Evolutionary conservation across 1,140 invertebrate species (phyloP).

Genomic region (Neodiprion fabricii): DNA sequence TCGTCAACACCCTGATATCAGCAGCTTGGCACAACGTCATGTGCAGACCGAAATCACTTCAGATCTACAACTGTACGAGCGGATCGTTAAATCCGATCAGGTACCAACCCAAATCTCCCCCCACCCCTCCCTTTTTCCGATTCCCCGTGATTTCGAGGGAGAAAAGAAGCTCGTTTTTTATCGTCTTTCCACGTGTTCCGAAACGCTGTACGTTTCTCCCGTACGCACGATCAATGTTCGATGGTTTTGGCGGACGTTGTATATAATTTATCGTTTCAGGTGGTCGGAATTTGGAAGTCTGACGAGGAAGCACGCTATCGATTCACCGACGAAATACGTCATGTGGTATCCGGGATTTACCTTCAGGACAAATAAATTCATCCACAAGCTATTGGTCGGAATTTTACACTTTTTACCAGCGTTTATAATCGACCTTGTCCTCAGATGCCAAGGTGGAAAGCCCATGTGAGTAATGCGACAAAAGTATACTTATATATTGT

Average conservation of each 20-base stretch:
- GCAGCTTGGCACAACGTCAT: constrained; percentile 78
- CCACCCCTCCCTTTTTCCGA: no score
- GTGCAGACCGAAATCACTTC: constrained; percentile 65
- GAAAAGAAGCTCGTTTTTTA: no score
- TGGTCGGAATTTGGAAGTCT: constrained; percentile 81
- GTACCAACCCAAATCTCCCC: constrained; percentile 27
- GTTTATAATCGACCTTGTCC: constrained; percentile 75
- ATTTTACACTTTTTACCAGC: constrained; percentile 82
- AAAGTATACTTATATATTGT: constrained; percentile 24
- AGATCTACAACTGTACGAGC: constrained; percentile 92
- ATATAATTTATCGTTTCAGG: constrained; percentile 36
- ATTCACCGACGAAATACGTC: constrained; percentile 81
- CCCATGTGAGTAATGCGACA: constrained; percentile 71
- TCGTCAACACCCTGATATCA: constrained; percentile 87
- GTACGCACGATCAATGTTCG: no score
- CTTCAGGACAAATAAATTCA: constrained; percentile 75
- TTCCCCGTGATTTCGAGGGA: no score
- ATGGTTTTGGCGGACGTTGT: no score
- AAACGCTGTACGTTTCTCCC: no score
- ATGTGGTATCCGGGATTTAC: constrained; percentile 86
- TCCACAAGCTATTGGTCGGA: constrained; percentile 75
- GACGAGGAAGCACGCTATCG: constrained; percentile 73
- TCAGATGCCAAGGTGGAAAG: constrained; percentile 75
- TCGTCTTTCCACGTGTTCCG: no score
- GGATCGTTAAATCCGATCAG: constrained; percentile 82